Percentiles rank a stretch among this genome's conserved stretches.
Conservation (phyloP, 92 coral and sea anemone genomes). For the Zoanthus sansibaricus region DNA sequence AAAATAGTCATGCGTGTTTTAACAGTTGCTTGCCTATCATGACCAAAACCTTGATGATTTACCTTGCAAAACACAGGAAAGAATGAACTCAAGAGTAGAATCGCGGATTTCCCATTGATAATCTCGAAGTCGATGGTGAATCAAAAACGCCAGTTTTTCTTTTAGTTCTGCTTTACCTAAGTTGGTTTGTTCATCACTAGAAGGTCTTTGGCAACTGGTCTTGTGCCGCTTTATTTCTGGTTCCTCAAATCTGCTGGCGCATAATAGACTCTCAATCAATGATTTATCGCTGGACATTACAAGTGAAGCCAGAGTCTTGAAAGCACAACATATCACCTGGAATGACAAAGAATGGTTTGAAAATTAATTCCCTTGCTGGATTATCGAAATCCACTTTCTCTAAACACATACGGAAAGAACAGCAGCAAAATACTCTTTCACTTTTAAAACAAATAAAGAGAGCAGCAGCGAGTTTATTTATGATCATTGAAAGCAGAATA, state of each 20-base stretch:
- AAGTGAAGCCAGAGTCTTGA: constrained; percentile 54
- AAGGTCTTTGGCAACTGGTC: background rate
- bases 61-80: constrained; percentile 54
- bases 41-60: background rate
- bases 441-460: no score
- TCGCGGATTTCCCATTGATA: constrained; percentile 89
- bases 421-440: no score
- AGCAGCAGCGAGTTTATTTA: no score
- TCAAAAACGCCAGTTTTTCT: constrained; percentile 63
- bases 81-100: constrained; percentile 78
- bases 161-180: constrained; percentile 1
- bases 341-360: background rate
- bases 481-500: no score
- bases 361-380: no score
- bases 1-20: background rate
- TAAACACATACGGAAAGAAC: no score
- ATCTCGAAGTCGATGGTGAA: constrained; percentile 79
- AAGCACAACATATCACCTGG: constrained; percentile 54
- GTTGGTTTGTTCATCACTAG: background rate
- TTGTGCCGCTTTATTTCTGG: constrained; percentile 5
- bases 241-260: background rate
- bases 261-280: constrained; percentile 43
- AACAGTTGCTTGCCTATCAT: background rate
- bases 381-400: no score
- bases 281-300: constrained; percentile 18